These are phyloP conservation scores for Ceratosolen fusciceps DNA, from an alignment of 1,140 invertebrate genomes.

Conservation along the genomic window DNA sequence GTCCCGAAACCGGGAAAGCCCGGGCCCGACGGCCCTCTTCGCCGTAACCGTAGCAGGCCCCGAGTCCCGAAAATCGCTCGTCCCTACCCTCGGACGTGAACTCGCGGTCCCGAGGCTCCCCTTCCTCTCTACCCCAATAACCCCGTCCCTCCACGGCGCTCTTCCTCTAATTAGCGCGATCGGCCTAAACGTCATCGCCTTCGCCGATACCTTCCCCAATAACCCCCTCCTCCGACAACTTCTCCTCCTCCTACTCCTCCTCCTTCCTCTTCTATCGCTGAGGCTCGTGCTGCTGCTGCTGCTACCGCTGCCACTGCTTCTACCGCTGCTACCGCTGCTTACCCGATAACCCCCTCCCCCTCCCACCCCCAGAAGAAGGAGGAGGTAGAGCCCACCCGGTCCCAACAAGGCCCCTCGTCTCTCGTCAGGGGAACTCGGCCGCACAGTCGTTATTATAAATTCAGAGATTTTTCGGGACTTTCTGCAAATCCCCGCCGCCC, in stretches of 20 bases:
- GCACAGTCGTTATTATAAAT: constrained; percentile 13
- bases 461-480: background rate
- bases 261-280: background rate
- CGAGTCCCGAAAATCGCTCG: background rate
- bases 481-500: background rate
- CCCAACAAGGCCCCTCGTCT: too few species aligned
- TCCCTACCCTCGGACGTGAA: background rate
- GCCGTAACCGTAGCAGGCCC: background rate
- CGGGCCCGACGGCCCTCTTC: background rate
- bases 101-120: background rate
- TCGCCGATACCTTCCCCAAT: background rate
- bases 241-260: background rate
- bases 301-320: background rate
- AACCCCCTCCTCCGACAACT: background rate
- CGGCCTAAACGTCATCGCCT: too few species aligned
- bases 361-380: too few species aligned
- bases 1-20: background rate
- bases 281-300: background rate
- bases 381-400: too few species aligned
- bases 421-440: too few species aligned
- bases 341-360: too few species aligned
- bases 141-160: too few species aligned
- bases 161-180: background rate
- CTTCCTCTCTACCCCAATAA: background rate
- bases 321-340: background rate